Conservation (phyloP, 1,140 invertebrate genomes). For the Neotoxoptera formosana region DNA sequence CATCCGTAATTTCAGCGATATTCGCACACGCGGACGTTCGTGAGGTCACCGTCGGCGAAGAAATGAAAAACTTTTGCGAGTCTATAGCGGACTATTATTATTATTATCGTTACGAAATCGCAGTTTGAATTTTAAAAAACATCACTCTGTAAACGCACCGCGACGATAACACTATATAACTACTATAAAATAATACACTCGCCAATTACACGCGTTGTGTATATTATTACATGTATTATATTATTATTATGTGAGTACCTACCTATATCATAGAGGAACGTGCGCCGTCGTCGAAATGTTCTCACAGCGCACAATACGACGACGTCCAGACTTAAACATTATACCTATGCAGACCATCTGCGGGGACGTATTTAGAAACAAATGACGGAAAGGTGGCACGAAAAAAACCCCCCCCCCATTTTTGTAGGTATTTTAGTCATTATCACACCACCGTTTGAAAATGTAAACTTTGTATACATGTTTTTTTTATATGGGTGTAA, state of each 20-base stretch:
- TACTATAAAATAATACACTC: not conserved
- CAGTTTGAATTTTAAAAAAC: slow-evolving; percentile 25
- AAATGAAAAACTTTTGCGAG: not conserved
- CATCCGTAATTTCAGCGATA: not conserved
- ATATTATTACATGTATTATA: not conserved
- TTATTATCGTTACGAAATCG: not conserved
- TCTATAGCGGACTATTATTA: not conserved
- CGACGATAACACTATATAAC: not conserved
- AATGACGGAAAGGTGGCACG: no score
- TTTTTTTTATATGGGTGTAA: no score
- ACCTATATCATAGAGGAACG: not conserved
- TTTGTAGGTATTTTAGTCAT: no score
- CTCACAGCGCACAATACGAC: not conserved
- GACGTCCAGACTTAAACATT: no score
- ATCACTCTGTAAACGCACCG: not conserved
- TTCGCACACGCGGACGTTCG: not conserved
- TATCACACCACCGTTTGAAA: no score
- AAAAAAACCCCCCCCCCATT: no score
- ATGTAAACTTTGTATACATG: no score
- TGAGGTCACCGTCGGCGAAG: not conserved
- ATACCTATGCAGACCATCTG: no score
- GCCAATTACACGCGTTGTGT: not conserved
- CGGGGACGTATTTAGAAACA: no score
- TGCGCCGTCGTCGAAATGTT: not conserved
- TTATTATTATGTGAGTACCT: no score